Evolutionary conservation across 1,140 invertebrate species (phyloP).

Genomic region (Drosophila asahinai): DNA sequence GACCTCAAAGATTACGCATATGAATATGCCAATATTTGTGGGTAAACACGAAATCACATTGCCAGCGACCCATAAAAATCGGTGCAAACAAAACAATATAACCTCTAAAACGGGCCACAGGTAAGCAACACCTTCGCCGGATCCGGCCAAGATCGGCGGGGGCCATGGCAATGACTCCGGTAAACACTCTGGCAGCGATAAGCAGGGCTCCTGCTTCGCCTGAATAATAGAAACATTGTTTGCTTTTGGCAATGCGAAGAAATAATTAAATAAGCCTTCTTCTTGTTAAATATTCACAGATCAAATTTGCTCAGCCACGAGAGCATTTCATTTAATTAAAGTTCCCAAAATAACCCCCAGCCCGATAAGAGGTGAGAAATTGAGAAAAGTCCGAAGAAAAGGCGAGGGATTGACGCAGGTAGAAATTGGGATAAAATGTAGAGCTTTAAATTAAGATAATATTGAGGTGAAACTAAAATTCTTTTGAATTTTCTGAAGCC

Average conservation of each 20-base stretch:
- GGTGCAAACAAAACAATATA: constrained; percentile 69
- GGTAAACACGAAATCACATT: constrained; percentile 67
- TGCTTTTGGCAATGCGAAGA: constrained; percentile 65
- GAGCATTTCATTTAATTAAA: constrained; percentile 71
- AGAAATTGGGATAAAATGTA: neutral
- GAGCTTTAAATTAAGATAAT: neutral
- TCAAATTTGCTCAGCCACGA: constrained; percentile 52
- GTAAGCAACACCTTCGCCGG: constrained; percentile 61
- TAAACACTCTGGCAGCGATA: constrained; percentile 29
- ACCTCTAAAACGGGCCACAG: constrained; percentile 56
- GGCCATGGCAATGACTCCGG: constrained; percentile 51
- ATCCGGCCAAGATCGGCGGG: constrained; percentile 41
- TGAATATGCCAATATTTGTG: constrained; percentile 60
- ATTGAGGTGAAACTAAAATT: neutral
- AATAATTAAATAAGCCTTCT: constrained; percentile 75
- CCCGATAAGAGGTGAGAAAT: constrained; percentile 61
- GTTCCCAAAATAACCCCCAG: constrained; percentile 52
- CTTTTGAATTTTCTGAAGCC: neutral
- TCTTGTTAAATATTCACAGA: constrained; percentile 68
- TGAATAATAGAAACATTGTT: constrained; percentile 59
- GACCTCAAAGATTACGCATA: constrained; percentile 29
- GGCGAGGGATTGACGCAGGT: constrained; percentile 52
- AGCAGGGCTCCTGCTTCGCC: constrained; percentile 14
- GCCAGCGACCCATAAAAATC: constrained; percentile 73
- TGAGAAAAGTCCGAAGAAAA: constrained; percentile 22